Percentiles rank a stretch among this genome's conserved stretches.
phyloP scores from a whole-genome alignment of 92 coral and sea anemone genomes.

The Heteractis magnifica region DNA sequence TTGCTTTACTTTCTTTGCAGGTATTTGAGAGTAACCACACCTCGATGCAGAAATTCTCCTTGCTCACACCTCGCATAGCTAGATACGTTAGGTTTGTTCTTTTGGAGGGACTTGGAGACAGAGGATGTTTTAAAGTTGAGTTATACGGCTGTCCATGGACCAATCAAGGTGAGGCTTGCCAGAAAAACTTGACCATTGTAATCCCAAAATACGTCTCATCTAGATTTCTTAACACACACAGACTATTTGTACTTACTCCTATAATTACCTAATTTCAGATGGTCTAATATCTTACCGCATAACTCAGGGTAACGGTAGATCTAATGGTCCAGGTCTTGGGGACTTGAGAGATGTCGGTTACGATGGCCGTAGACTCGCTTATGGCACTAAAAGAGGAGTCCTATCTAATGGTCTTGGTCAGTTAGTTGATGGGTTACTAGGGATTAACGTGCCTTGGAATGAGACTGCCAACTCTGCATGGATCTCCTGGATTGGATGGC shows the following conservation, averaged over 20 bases:
- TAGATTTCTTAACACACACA: no score
- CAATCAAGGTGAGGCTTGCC: constrained; percentile 63
- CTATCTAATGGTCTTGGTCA: constrained; percentile 90
- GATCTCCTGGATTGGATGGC: constrained; percentile 96
- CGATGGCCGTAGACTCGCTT: constrained; percentile 75
- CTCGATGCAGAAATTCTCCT: constrained; percentile 37
- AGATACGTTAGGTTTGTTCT: constrained; percentile 79
- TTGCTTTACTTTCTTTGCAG: constrained; percentile 20
- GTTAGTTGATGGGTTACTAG: constrained; percentile 87
- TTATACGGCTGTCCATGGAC: constrained; percentile 82
- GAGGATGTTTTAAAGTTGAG: constrained; percentile 83
- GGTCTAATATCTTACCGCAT: constrained; percentile 85
- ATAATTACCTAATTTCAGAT: constrained; percentile 39
- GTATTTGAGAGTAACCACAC: constrained; percentile 44
- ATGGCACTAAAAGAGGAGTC: constrained; percentile 74
- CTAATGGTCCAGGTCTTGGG: constrained; percentile 56
- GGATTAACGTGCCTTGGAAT: constrained; percentile 78
- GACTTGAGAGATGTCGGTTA: constrained; percentile 85
- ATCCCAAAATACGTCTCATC: no score
- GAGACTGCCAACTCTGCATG: constrained; percentile 74
- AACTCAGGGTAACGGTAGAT: constrained; percentile 84
- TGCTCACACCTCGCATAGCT: constrained; percentile 77
- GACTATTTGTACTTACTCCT: no score
- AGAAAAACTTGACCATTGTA: no score
- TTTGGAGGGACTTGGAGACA: constrained; percentile 62